A percentile compares a stretch with the other conserved stretches of the same genome.
Evolutionary conservation across 2,888 invertebrate genomes (phyloP).

Genomic region (Synergus laeviventris): DNA sequence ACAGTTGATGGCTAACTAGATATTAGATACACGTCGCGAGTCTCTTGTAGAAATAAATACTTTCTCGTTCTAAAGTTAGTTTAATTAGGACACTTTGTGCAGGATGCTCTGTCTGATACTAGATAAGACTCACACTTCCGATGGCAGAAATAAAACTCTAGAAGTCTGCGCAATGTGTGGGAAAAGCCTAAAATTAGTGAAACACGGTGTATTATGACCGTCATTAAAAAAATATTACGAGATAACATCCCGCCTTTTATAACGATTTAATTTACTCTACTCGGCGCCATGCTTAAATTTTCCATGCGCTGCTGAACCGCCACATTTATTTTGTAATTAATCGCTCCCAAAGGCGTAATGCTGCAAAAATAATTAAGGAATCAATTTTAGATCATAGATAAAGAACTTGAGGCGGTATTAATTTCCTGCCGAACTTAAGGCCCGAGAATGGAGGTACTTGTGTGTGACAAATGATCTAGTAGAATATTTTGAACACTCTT

Average conservation of each 20-base stretch:
- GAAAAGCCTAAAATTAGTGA: constrained; percentile 36
- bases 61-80: constrained; percentile 57
- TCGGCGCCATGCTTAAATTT: constrained; percentile 20
- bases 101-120: constrained; percentile 52
- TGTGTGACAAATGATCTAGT: neutral
- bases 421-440: constrained; percentile 6
- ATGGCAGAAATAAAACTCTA: constrained; percentile 50
- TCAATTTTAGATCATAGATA: constrained; percentile 38
- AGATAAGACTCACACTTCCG: constrained; percentile 57
- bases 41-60: constrained; percentile 45
- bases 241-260: constrained; percentile 39
- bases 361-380: constrained; percentile 27
- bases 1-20: constrained; percentile 33
- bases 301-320: constrained; percentile 31
- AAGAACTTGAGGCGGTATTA: constrained; percentile 11
- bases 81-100: constrained; percentile 64
- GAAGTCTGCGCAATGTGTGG: constrained; percentile 40
- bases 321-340: constrained; percentile 40
- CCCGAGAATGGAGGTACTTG: too few species aligned
- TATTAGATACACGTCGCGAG: constrained; percentile 6
- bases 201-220: constrained; percentile 42
- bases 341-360: constrained; percentile 23
- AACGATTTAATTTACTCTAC: constrained; percentile 38
- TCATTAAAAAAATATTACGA: constrained; percentile 39
- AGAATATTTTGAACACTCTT: neutral